Conservation (phyloP, 1,140 invertebrate genomes). For the Apis laboriosa region DNA sequence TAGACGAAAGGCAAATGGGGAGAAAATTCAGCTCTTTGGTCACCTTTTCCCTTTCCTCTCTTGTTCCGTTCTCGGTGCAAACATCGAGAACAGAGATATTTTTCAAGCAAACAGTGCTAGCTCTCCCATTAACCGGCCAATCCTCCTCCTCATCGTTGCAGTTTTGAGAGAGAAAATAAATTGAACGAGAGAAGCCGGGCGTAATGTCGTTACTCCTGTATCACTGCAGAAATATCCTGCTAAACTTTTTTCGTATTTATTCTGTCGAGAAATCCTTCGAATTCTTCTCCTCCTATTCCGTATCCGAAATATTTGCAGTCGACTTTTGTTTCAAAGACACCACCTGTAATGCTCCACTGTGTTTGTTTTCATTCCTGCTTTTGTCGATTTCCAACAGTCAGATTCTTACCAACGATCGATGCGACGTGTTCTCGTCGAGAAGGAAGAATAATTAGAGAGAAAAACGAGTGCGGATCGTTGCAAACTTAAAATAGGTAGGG, state of each 20-base stretch:
- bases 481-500: too few relatives aligned
- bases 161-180: slow-evolving; percentile 56
- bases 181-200: not conserved
- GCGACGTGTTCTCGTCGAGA: too few relatives aligned
- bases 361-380: too few relatives aligned
- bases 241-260: not conserved
- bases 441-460: too few relatives aligned
- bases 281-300: not conserved
- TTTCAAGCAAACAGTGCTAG: slow-evolving; percentile 53
- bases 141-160: not conserved
- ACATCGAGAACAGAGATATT: slow-evolving; percentile 46
- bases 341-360: too few relatives aligned
- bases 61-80: not conserved
- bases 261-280: not conserved
- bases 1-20: not conserved
- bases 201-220: not conserved
- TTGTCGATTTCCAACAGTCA: too few relatives aligned
- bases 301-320: slow-evolving; percentile 24
- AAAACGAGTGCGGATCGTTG: too few relatives aligned
- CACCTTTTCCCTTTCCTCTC: not conserved
- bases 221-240: not conserved
- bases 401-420: too few relatives aligned
- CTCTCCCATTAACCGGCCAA: slow-evolving; percentile 37
- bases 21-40: slow-evolving; percentile 1
- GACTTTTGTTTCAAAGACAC: too few relatives aligned